Conservation (phyloP, 1,140 invertebrate genomes). For the Lepidurus arcticus region DNA sequence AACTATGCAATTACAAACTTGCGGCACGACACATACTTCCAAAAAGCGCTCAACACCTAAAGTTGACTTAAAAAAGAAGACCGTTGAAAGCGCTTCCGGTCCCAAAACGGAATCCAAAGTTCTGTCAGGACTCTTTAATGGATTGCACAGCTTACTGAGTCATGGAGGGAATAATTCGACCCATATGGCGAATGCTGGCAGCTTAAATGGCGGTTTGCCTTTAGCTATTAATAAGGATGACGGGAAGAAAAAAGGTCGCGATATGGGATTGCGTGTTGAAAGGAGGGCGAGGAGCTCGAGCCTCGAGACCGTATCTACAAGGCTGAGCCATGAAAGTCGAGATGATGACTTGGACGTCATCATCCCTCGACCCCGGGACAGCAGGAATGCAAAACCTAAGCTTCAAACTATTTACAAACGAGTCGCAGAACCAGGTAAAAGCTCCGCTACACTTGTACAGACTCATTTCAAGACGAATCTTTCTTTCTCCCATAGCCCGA, state of each 20-base stretch:
- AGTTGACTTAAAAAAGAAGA: neutral
- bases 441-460: neutral
- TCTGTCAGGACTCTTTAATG: slow-evolving; percentile 26
- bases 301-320: slow-evolving; percentile 79
- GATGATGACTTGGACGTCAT: slow-evolving; percentile 39
- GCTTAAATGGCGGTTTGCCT: neutral
- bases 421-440: neutral
- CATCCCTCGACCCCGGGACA: neutral
- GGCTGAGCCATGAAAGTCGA: slow-evolving; percentile 72
- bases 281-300: slow-evolving; percentile 52
- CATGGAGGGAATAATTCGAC: neutral
- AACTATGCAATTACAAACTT: neutral
- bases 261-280: slow-evolving; percentile 28
- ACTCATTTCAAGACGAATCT: neutral
- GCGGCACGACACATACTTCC: slow-evolving; percentile 7
- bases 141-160: neutral
- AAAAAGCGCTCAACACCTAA: slow-evolving; percentile 28
- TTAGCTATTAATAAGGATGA: neutral
- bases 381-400: neutral
- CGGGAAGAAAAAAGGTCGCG: slow-evolving; percentile 26
- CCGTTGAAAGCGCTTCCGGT: neutral
- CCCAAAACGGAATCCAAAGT: neutral
- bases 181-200: neutral
- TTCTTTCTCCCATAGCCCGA: neutral
- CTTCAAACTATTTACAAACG: slow-evolving; percentile 10